A percentile compares a stretch with the other conserved stretches of the same genome.
Conservation (phyloP, 2,113 vertebrate genomes). For the Actenoides hombroni region DNA sequence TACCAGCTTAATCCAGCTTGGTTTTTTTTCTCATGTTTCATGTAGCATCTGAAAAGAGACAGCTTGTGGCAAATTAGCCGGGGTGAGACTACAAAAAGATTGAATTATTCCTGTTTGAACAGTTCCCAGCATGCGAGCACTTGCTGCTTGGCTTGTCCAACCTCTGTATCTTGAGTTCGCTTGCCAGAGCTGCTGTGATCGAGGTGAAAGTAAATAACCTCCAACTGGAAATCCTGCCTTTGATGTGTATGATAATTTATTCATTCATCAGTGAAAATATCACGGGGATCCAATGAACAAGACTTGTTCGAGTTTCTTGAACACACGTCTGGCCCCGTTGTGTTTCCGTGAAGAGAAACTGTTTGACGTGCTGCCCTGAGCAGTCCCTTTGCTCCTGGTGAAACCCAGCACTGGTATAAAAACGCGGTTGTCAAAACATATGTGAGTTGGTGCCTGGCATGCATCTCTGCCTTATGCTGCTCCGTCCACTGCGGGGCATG, state of each 20-base stretch:
- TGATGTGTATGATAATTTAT: neutral
- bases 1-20: neutral
- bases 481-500: neutral
- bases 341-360: neutral
- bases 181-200: slow-evolving; percentile 11
- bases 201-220: slow-evolving; percentile 24
- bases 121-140: slow-evolving; percentile 30
- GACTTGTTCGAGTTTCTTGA: neutral
- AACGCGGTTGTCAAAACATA: neutral
- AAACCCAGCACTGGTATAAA: neutral
- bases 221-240: neutral
- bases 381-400: neutral
- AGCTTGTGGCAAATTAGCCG: slow-evolving; percentile 37
- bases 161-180: neutral
- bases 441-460: accelerated
- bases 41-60: slow-evolving; percentile 32
- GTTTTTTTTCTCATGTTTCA: neutral
- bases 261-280: neutral
- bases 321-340: neutral
- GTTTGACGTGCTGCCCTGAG: neutral
- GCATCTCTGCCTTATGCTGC: neutral
- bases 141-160: slow-evolving; percentile 43
- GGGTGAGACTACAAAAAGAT: slow-evolving; percentile 25
- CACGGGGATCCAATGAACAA: neutral
- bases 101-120: slow-evolving; percentile 59